Conservation (phyloP, 2,113 vertebrate genomes). For the Sus scrofa region DNA sequence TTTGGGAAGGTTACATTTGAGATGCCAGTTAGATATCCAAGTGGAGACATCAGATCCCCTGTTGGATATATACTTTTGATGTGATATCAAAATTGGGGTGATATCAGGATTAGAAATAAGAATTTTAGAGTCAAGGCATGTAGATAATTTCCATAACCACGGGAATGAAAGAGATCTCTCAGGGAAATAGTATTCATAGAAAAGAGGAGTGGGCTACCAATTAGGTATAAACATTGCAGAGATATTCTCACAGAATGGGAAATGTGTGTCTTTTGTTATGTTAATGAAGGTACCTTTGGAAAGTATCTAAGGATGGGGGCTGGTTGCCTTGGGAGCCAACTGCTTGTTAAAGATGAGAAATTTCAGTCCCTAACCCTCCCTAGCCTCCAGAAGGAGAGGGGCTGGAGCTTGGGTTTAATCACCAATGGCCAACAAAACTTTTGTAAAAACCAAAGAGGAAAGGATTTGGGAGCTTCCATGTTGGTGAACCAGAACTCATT, state of each 20-base stretch:
- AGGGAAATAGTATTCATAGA: neutral
- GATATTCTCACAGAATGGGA: neutral
- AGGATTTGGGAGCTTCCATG: neutral
- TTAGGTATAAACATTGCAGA: neutral
- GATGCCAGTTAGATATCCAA: neutral
- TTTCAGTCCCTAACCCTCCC: neutral
- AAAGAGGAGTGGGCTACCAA: neutral
- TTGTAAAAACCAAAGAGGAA: neutral
- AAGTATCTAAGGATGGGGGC: neutral
- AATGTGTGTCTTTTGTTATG: neutral
- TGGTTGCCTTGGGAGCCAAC: neutral
- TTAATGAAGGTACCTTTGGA: neutral
- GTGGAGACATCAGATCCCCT: neutral
- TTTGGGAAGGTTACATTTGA: slow-evolving; percentile 9
- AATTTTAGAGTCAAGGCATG: neutral
- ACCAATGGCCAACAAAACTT: neutral
- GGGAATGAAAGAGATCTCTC: neutral
- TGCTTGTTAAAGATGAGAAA: neutral
- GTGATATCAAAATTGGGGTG: neutral
- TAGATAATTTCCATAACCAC: neutral
- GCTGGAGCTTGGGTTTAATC: neutral
- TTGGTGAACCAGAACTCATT: neutral
- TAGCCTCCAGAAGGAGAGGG: neutral
- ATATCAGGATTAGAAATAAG: neutral
- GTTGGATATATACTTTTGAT: neutral